phyloP scores from a whole-genome alignment of 1,140 invertebrate species.

The Aleiodes sp. region DNA sequence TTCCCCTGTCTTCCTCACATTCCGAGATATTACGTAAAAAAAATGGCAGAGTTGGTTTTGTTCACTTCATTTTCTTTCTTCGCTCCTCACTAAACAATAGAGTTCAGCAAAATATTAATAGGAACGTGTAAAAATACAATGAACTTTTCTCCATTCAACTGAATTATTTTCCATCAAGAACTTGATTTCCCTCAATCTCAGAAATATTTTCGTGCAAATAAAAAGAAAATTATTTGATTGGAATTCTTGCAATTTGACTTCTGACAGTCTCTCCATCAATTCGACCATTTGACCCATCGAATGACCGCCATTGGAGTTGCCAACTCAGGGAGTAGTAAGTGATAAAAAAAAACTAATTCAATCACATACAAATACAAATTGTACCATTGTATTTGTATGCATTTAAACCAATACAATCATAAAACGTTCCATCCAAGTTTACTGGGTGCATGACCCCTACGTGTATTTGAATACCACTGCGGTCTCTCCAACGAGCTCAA shows the following conservation, averaged over 20 bases:
- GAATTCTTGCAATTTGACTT: constrained; percentile 7
- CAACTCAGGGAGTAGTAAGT: too few species aligned
- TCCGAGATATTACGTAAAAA: too few species aligned
- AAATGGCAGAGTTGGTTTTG: too few species aligned
- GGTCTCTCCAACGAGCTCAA: not conserved
- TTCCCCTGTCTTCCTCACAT: too few species aligned
- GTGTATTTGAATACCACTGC: not conserved
- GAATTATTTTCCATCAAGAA: too few species aligned
- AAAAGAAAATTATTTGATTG: constrained; percentile 16
- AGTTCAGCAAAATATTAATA: too few species aligned
- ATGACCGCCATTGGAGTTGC: not conserved
- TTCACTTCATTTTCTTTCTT: too few species aligned
- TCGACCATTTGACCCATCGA: constrained; percentile 23
- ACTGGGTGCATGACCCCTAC: constrained; percentile 17
- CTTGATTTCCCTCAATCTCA: too few species aligned
- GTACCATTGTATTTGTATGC: not conserved
- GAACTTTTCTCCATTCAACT: too few species aligned
- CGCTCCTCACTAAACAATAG: too few species aligned
- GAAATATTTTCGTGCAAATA: constrained; percentile 6
- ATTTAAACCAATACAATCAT: not conserved
- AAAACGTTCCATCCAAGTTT: not conserved
- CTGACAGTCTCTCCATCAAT: constrained; percentile 34
- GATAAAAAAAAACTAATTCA: constrained; percentile 2
- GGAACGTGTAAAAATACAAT: too few species aligned
- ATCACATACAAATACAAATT: not conserved